Conservation (phyloP, 2,888 invertebrate species). For the Zaprionus obscuricornis region DNA sequence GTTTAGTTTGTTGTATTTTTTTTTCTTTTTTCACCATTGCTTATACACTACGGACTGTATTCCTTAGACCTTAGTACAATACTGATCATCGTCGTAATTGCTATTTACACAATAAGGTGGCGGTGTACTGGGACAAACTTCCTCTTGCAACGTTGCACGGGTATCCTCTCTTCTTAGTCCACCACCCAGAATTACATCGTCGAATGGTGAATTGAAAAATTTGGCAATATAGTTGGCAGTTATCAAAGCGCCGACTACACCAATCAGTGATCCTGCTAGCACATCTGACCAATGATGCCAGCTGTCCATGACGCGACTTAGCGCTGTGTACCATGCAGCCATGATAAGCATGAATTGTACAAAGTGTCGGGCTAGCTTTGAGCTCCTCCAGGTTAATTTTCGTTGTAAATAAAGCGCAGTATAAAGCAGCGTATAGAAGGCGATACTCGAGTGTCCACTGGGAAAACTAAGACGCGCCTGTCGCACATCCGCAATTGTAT, state of each 20-base stretch:
- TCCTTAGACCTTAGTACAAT: slow-evolving; percentile 73
- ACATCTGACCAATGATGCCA: slow-evolving; percentile 82
- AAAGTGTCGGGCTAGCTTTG: slow-evolving; percentile 90
- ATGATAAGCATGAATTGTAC: slow-evolving; percentile 86
- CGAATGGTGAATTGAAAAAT: slow-evolving; percentile 37
- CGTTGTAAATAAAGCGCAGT: slow-evolving; percentile 93
- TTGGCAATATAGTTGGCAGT: slow-evolving; percentile 67
- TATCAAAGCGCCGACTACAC: slow-evolving; percentile 64
- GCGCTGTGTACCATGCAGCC: slow-evolving; percentile 79
- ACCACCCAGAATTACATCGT: slow-evolving; percentile 6
- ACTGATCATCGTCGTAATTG: slow-evolving; percentile 63
- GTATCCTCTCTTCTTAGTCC: slow-evolving; percentile 64
- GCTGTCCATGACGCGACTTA: slow-evolving; percentile 75
- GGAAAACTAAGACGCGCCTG: slow-evolving; percentile 94
- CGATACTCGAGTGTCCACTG: slow-evolving; percentile 95
- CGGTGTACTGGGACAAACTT: slow-evolving; percentile 67
- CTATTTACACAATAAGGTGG: slow-evolving; percentile 70
- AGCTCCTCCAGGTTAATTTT: slow-evolving; percentile 91
- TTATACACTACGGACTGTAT: neutral
- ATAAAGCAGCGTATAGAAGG: slow-evolving; percentile 92
- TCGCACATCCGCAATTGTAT: slow-evolving; percentile 85
- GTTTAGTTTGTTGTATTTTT: slow-evolving; percentile 19
- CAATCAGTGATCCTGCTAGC: slow-evolving; percentile 65
- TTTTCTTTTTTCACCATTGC: too few relatives aligned
- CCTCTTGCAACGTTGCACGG: slow-evolving; percentile 71